Conservation (phyloP, 2,113 vertebrate genomes). For the Equus przewalskii region DNA sequence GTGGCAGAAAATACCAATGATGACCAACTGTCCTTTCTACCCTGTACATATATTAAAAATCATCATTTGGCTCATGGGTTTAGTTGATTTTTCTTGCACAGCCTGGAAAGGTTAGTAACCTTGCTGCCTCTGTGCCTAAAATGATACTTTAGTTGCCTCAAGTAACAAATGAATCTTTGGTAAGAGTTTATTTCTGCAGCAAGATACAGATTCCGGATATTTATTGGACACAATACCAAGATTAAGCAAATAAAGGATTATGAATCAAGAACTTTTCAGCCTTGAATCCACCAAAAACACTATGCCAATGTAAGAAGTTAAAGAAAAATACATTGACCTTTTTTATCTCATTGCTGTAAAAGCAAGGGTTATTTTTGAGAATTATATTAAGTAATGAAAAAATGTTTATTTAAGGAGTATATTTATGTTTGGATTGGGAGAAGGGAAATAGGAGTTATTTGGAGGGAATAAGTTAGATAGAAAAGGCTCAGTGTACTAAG, state of each 20-base stretch:
- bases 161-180: not conserved
- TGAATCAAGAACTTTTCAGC: not conserved
- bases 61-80: not conserved
- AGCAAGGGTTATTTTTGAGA: constrained; percentile 1
- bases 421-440: not conserved
- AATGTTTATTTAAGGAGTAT: not conserved
- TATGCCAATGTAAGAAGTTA: not conserved
- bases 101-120: not conserved
- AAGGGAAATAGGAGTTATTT: not conserved
- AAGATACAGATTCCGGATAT: not conserved
- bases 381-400: constrained; percentile 7
- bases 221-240: not conserved
- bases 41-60: not conserved
- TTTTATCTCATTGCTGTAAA: not conserved
- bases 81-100: not conserved
- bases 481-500: not conserved
- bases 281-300: not conserved
- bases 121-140: not conserved
- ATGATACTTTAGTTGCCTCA: not conserved
- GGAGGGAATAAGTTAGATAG: not conserved
- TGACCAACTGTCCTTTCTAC: not conserved
- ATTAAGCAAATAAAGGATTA: not conserved
- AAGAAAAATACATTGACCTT: not conserved
- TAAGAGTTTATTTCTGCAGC: not conserved
- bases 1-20: not conserved